phyloP scores from a whole-genome alignment of 2,113 vertebrate genomes.

The Syngnathus typhle region DNA sequence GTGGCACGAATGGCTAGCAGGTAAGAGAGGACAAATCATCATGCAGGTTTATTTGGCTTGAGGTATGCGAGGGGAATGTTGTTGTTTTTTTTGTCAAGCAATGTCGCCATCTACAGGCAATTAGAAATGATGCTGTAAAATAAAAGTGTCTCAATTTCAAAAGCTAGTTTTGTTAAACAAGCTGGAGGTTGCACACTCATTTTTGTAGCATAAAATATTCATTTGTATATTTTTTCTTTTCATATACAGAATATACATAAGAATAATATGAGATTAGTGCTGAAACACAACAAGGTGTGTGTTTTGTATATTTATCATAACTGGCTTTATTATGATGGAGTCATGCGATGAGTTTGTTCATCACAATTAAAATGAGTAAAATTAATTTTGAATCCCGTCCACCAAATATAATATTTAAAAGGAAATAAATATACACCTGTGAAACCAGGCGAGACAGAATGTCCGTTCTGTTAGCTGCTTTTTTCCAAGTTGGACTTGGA shows the following conservation, averaged over 20 bases:
- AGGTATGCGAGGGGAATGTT: constrained; percentile 2
- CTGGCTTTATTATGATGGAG: constrained; percentile 65
- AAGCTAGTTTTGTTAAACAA: not conserved
- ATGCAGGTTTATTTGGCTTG: constrained; percentile 26
- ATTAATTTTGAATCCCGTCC: constrained; percentile 75
- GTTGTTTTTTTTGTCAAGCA: constrained; percentile 71
- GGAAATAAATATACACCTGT: constrained; percentile 71
- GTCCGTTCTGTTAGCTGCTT: constrained; percentile 77
- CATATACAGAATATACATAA: not conserved
- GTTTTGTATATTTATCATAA: constrained; percentile 29
- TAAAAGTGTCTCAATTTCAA: constrained; percentile 12
- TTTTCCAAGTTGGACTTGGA: constrained; percentile 75
- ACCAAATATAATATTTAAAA: constrained; percentile 64
- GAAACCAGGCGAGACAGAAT: constrained; percentile 32
- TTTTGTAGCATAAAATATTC: not conserved
- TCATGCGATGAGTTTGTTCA: constrained; percentile 68
- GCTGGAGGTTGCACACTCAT: not conserved
- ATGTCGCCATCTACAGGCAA: constrained; percentile 92
- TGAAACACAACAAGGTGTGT: not conserved
- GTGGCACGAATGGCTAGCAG: constrained; percentile 47
- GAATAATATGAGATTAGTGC: not conserved
- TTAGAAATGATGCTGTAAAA: constrained; percentile 4
- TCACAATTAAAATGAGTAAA: constrained; percentile 70
- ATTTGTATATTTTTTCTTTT: not conserved
- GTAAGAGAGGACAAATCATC: constrained; percentile 38